These are phyloP conservation scores for Burhinus oedicnemus DNA, from an alignment of 2,113 vertebrate genomes.

Conservation along the genomic window DNA sequence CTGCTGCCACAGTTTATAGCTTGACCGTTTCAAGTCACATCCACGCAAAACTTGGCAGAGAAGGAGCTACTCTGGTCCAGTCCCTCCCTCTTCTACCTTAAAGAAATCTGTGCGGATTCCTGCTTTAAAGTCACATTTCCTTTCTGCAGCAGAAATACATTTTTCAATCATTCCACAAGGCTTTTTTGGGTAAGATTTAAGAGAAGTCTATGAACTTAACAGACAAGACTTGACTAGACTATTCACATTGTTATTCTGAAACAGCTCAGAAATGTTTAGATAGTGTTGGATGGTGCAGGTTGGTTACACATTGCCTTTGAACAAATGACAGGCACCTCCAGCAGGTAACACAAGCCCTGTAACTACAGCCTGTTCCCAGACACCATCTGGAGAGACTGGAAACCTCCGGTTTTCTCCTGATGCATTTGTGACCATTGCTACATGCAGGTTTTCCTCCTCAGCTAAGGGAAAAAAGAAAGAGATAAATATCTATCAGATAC, in stretches of 20 bases:
- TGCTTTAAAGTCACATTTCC: slow-evolving; percentile 4
- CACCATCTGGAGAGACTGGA: neutral
- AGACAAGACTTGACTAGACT: neutral
- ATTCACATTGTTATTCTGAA: neutral
- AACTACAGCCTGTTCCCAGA: neutral
- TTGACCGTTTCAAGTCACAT: slow-evolving; percentile 47
- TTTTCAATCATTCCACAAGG: neutral
- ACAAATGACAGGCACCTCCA: neutral
- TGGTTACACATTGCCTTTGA: slow-evolving; percentile 28
- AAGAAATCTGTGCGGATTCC: slow-evolving; percentile 3
- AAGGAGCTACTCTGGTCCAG: neutral
- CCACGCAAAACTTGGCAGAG: slow-evolving; percentile 34
- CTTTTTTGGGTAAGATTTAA: neutral
- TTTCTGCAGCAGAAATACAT: neutral
- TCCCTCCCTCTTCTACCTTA: neutral
- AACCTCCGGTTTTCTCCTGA: neutral
- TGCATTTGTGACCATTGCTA: neutral
- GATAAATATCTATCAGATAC: neutral
- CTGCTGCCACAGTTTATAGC: slow-evolving; percentile 3
- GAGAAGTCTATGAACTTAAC: neutral
- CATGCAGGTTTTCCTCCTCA: neutral
- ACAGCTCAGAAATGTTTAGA: neutral
- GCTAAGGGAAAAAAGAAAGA: neutral
- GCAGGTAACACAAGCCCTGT: neutral
- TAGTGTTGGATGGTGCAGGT: neutral